Evolutionary conservation across 1,140 invertebrate genomes (phyloP).

Genomic region (Ostrea edulis): DNA sequence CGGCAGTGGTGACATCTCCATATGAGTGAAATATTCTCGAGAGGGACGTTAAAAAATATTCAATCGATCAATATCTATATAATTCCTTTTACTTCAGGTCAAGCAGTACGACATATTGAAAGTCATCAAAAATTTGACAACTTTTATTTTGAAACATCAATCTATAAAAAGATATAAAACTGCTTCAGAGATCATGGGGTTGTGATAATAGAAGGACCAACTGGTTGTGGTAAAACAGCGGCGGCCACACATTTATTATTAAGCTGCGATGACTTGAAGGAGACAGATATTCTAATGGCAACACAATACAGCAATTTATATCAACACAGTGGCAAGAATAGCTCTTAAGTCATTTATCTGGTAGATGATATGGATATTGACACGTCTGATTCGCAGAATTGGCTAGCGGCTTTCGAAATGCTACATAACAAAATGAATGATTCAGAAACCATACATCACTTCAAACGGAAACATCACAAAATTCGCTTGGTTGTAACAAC

Average conservation of each 20-base stretch:
- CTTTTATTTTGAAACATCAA: neutral
- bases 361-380: neutral
- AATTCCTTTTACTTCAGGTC: neutral
- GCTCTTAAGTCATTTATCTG: neutral
- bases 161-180: neutral
- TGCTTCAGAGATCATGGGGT: neutral
- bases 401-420: neutral
- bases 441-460: neutral
- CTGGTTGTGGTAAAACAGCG: slow-evolving; percentile 10
- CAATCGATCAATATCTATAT: too few species aligned
- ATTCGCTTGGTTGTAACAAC: neutral
- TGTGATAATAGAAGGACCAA: neutral
- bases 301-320: neutral
- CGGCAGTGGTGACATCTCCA: too few species aligned
- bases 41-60: too few species aligned
- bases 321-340: neutral
- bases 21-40: too few species aligned
- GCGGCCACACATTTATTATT: neutral
- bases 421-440: neutral
- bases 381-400: neutral
- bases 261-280: neutral
- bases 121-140: neutral
- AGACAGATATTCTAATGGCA: neutral
- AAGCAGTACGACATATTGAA: neutral
- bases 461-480: neutral